Conservation (phyloP, 2,888 invertebrate genomes). For the Acanthococcus lagerstroemiae region DNA sequence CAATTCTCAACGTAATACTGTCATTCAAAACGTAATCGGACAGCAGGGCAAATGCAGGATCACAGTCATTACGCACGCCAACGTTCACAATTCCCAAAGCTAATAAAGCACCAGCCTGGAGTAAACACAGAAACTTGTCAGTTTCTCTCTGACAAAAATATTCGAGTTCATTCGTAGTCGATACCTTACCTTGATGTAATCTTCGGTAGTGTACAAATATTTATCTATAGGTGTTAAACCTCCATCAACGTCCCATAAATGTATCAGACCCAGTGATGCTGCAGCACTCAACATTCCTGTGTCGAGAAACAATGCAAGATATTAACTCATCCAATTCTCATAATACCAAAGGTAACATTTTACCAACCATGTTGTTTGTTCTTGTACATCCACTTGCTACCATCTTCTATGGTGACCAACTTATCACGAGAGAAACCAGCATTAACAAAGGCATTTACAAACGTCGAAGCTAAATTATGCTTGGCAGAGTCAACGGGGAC, state of each 20-base stretch:
- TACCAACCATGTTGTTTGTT: slow-evolving; percentile 78
- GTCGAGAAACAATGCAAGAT: slow-evolving; percentile 4
- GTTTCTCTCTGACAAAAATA: too few relatives aligned
- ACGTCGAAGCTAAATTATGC: slow-evolving; percentile 92
- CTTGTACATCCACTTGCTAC: slow-evolving; percentile 82
- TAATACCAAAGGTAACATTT: background rate
- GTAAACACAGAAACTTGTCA: too few relatives aligned
- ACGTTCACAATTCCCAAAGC: slow-evolving; percentile 97
- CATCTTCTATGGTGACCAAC: slow-evolving; percentile 75
- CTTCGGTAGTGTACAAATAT: slow-evolving; percentile 88
- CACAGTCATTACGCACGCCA: slow-evolving; percentile 94
- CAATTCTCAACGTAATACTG: slow-evolving; percentile 72
- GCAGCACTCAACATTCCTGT: slow-evolving; percentile 89
- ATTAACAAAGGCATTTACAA: slow-evolving; percentile 98
- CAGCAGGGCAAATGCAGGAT: slow-evolving; percentile 90
- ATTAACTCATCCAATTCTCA: background rate
- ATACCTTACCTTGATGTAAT: slow-evolving; percentile 70
- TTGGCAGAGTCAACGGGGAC: slow-evolving; percentile 79
- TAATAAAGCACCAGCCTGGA: slow-evolving; percentile 77
- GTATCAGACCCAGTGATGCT: slow-evolving; percentile 87
- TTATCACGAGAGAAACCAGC: slow-evolving; percentile 96
- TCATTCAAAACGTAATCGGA: slow-evolving; percentile 86
- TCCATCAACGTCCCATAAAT: slow-evolving; percentile 97
- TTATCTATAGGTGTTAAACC: slow-evolving; percentile 97
- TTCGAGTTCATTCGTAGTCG: background rate